Conservation (phyloP, 2,797 vertebrate genomes). For the Craterocephalus amniculus region DNA sequence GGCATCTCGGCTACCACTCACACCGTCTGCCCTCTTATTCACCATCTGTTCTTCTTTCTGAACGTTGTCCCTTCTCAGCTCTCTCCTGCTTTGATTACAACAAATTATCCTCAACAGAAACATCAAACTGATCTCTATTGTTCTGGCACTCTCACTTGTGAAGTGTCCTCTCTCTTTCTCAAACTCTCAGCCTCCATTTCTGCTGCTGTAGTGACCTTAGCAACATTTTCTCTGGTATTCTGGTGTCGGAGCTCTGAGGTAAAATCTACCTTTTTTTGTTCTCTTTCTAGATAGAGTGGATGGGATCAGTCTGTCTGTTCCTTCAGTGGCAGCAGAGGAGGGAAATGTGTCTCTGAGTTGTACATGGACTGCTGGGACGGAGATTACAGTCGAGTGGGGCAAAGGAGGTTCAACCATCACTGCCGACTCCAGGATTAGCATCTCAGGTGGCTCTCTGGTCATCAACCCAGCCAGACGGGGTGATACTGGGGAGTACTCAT, state of each 20-base stretch:
- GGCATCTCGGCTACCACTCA: constrained; percentile 62
- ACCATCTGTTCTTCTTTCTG: constrained; percentile 74
- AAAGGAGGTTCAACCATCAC: constrained; percentile 65
- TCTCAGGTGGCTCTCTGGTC: constrained; percentile 70
- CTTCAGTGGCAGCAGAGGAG: constrained; percentile 70
- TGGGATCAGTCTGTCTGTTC: constrained; percentile 69
- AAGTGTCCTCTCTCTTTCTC: constrained; percentile 24
- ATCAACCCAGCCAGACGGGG: constrained; percentile 72
- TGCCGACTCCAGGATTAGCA: constrained; percentile 67
- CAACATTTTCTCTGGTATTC: constrained; percentile 18
- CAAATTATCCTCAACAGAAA: constrained; percentile 73
- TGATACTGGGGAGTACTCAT: constrained; percentile 79
- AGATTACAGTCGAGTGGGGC: constrained; percentile 71
- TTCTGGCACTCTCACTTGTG: constrained; percentile 54
- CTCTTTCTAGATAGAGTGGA: constrained; percentile 68
- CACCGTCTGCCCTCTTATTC: constrained; percentile 73
- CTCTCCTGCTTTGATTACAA: constrained; percentile 75
- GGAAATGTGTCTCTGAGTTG: constrained; percentile 77
- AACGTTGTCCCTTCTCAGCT: constrained; percentile 58
- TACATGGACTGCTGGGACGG: constrained; percentile 71
- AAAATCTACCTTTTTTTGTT: constrained; percentile 10
- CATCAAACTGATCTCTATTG: constrained; percentile 58
- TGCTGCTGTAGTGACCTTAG: constrained; percentile 13
- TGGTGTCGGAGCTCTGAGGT: constrained; percentile 23
- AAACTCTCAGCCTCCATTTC: constrained; percentile 7